Conservation (phyloP, 2,797 vertebrate genomes). For the Argya squamiceps region DNA sequence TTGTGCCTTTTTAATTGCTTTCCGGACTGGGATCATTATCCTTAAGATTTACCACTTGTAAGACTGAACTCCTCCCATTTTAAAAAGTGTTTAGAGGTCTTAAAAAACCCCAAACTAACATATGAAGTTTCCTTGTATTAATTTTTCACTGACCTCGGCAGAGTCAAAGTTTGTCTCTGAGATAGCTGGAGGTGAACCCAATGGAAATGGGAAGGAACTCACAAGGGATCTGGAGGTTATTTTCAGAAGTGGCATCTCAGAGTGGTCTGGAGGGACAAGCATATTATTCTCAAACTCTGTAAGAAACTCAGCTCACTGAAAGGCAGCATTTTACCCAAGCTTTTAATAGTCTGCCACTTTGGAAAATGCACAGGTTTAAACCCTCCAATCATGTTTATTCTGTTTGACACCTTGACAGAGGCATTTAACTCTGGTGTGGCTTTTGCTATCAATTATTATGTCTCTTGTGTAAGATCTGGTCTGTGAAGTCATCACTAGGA, state of each 20-base stretch:
- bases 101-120: background rate
- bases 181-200: background rate
- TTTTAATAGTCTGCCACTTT: background rate
- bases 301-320: background rate
- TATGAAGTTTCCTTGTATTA: background rate
- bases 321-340: background rate
- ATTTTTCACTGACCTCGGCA: background rate
- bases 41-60: background rate
- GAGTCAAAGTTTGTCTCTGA: background rate
- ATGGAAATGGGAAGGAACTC: background rate
- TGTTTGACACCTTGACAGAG: background rate
- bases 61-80: background rate
- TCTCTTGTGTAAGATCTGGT: background rate
- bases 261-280: background rate
- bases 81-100: background rate
- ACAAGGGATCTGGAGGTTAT: background rate
- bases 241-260: background rate
- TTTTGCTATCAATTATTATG: slow-evolving; percentile 5
- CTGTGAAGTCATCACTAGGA: slow-evolving; percentile 28
- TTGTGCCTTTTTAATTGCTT: slow-evolving; percentile 3
- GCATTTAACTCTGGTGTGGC: background rate
- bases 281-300: background rate
- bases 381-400: background rate
- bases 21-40: background rate
- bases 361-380: background rate